phyloP scores from a whole-genome alignment of 1,140 invertebrate genomes.

The Lasaia peninsularis region DNA sequence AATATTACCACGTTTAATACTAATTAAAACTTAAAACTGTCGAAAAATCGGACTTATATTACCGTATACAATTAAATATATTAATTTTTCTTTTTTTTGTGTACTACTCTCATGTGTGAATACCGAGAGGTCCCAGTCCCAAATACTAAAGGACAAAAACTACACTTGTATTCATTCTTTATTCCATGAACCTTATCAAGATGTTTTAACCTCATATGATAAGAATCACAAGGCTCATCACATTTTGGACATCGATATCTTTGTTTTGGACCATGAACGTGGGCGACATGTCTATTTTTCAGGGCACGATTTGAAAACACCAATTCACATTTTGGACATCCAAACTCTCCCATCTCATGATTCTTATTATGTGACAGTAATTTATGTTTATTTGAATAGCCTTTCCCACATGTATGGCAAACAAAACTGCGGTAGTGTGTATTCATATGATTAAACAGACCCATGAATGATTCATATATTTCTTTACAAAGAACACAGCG shows the following conservation, averaged over 20 bases:
- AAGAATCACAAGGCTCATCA: constrained; percentile 38
- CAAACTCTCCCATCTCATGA: constrained; percentile 76
- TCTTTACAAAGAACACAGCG: constrained; percentile 55
- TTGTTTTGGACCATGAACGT: constrained; percentile 37
- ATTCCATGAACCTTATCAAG: constrained; percentile 42
- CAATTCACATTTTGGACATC: constrained; percentile 86
- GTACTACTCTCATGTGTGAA: constrained; percentile 42
- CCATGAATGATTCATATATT: constrained; percentile 46
- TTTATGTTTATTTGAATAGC: constrained; percentile 76
- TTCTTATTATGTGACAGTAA: constrained; percentile 73
- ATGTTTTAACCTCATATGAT: constrained; percentile 43
- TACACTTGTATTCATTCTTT: constrained; percentile 46
- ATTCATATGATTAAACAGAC: constrained; percentile 52
- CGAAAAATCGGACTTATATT: too few relatives aligned
- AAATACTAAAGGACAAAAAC: constrained; percentile 42
- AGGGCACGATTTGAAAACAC: constrained; percentile 64
- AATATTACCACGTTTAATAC: too few relatives aligned
- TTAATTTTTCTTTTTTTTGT: constrained; percentile 32
- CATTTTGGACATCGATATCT: constrained; percentile 50
- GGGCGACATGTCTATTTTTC: constrained; percentile 35
- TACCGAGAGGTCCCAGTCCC: constrained; percentile 32
- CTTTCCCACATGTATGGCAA: constrained; percentile 80
- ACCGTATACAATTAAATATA: too few relatives aligned
- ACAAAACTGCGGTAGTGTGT: constrained; percentile 77
- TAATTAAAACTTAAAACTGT: too few relatives aligned